phyloP scores from a whole-genome alignment of 2,113 vertebrate species.

The mouse (Mus musculus) region GRCm39 chr8:65866501-65867000 shows the following conservation, averaged over 20 bases:
- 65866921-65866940: conserved; percentile 71
- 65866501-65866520: background rate
- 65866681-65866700: background rate
- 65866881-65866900: conserved; percentile 66
- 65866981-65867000: conserved; percentile 79
- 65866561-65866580: background rate
- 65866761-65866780: conserved; percentile 56
- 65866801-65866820: conserved; percentile 60
- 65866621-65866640: background rate
- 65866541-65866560: background rate
- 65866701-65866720: background rate
- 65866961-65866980: conserved; percentile 81
- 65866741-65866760: conserved; percentile 46
- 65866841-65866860: conserved; percentile 57
- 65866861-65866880: conserved; percentile 60
- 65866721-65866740: conserved; percentile 27
- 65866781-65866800: conserved; percentile 49
- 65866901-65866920: conserved; percentile 76
- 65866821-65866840: conserved; percentile 59
- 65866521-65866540: background rate
- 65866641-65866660: background rate
- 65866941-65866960: conserved; percentile 76
- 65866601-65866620: background rate
- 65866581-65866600: conserved; percentile 4
- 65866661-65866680: background rate